Percentiles rank a stretch among this genome's conserved stretches.
Evolutionary conservation across 2,888 invertebrate species (phyloP).

Genomic region (Herminia tarsipennalis): DNA sequence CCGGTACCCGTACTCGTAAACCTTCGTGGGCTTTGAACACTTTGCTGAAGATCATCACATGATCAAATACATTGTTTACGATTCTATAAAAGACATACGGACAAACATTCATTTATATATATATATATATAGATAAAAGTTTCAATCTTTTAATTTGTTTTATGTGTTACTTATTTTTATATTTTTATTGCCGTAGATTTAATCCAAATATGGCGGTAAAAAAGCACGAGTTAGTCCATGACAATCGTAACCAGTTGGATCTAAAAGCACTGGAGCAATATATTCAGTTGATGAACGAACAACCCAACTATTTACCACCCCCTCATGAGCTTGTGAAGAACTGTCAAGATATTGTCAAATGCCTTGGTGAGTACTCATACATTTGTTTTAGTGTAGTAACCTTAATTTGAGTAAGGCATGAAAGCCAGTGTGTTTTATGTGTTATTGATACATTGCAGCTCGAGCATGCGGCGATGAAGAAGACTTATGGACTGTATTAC

Average conservation of each 20-base stretch:
- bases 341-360: constrained; percentile 81
- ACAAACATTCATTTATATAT: no score
- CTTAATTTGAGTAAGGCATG: not conserved
- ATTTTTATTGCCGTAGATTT: constrained; percentile 2
- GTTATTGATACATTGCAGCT: constrained; percentile 48
- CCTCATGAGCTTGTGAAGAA: constrained; percentile 72
- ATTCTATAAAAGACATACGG: no score
- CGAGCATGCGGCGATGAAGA: constrained; percentile 57
- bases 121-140: no score
- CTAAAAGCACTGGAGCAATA: constrained; percentile 72
- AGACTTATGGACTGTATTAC: constrained; percentile 62
- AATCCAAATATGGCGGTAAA: constrained; percentile 83
- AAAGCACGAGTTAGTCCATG: constrained; percentile 83
- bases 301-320: constrained; percentile 69
- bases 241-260: constrained; percentile 71
- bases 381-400: no score
- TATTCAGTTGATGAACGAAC: constrained; percentile 79
- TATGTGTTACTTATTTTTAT: not conserved
- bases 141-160: not conserved
- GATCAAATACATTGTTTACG: no score
- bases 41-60: no score
- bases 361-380: constrained; percentile 68
- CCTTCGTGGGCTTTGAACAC: no score
- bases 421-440: constrained; percentile 2
- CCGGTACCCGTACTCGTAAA: no score